Base-by-base conservation (phyloP, 2,888 invertebrate species). In the Monochamus alternatus region DNA sequence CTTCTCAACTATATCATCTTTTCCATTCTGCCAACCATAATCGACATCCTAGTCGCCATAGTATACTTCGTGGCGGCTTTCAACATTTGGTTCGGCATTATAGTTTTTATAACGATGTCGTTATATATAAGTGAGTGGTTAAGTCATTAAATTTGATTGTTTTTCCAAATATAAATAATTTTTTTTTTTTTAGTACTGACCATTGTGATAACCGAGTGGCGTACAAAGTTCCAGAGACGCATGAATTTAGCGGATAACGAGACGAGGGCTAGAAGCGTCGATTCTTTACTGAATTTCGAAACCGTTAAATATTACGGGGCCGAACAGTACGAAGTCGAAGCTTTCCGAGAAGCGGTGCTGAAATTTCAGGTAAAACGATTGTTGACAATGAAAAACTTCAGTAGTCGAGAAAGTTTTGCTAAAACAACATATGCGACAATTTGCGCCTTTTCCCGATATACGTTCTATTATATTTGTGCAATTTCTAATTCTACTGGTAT, bases 221-320 rank as follows among this genome's bases (percentile, higher is more conserved):
- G 99, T 12, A 99, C 98, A 0, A 97, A 98, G 88, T 99, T 93
- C 89, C 95, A 98, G 82, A 91, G 98, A 47, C 92, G 95, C 5
- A 98, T 98, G 97, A 99, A 99, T 89, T 90, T 94, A 43, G 95
- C 97, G 0, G 98, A 99, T 87, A 99, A 99, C 89, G 96, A 94
- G 52, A 95, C 95, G 76, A 95, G 96, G 84, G 96, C 97, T 5
- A 93, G 95, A 76, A 97, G 97, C 72, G 98, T 99, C 0, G 99
- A 99, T 89, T 98, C 99, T 0, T 90, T 99, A 71, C 91, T 99
- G 12, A 99, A 99, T 90, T 99, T 97, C 89, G 99, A 99, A 90
- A 99, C 99, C 0, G 99, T 98, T 0, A 99, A 99, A 88, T 99
- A 99, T 89, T 99, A 98, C 87, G 96, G 96, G 5, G 98, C 97